phyloP scores from a whole-genome alignment of 2,113 vertebrate genomes.

The Tauraco erythrolophus region DNA sequence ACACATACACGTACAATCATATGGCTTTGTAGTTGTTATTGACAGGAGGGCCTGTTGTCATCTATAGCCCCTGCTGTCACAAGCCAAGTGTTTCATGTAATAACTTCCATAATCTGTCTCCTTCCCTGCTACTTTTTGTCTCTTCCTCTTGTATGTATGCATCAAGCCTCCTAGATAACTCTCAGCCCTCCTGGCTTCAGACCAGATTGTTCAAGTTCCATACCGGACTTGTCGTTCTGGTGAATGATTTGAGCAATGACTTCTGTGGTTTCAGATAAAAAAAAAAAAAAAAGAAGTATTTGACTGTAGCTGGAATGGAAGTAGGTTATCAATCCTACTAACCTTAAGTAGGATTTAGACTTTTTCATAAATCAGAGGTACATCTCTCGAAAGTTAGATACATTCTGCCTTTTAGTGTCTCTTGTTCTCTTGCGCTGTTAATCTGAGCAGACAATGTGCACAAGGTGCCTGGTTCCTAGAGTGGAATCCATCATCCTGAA shows the following conservation, averaged over 20 bases:
- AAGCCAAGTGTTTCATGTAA: neutral
- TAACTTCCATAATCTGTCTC: neutral
- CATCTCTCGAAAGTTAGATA: neutral
- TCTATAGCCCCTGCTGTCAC: neutral
- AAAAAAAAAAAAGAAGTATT: neutral
- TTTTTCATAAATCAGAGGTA: neutral
- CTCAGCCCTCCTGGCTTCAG: neutral
- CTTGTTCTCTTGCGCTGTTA: neutral
- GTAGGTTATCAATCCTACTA: neutral
- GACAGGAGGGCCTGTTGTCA: neutral
- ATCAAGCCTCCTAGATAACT: neutral
- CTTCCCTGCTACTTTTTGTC: neutral
- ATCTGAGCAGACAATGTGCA: neutral
- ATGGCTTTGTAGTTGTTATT: neutral
- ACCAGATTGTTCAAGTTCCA: neutral
- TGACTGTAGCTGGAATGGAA: neutral
- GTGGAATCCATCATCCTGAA: neutral
- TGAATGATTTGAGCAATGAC: neutral
- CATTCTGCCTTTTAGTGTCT: neutral
- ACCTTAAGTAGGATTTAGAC: neutral
- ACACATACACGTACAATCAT: accelerated
- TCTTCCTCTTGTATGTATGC: neutral
- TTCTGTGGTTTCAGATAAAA: neutral
- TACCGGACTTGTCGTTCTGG: neutral
- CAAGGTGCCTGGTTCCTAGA: neutral